Conservation (phyloP, 2,797 vertebrate species). For the Acipenser transmontanus region DNA sequence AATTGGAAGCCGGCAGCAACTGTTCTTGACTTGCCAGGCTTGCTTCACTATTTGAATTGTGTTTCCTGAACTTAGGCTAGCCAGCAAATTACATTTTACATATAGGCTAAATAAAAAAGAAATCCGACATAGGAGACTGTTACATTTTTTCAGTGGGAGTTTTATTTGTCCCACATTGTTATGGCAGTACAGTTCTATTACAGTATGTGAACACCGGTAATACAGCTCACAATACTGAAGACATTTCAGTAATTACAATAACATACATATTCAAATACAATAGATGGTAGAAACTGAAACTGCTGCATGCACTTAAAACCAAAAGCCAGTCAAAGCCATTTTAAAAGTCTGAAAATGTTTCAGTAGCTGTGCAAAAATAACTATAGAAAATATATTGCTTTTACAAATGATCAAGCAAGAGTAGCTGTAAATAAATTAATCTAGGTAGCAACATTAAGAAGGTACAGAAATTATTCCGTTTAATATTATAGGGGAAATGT, state of each 20-base stretch:
- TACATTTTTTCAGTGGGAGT: conserved; percentile 39
- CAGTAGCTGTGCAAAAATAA: conserved; percentile 99
- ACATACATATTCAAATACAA: conserved; percentile 63
- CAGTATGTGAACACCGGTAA: conserved; percentile 64
- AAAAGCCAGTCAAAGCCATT: conserved; percentile 49
- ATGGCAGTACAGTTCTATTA: conserved; percentile 59
- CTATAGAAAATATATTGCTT: conserved; percentile 87
- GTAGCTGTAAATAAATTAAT: conserved; percentile 91
- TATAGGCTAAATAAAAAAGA: background rate
- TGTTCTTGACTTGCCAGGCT: no score
- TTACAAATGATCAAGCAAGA: conserved; percentile 78
- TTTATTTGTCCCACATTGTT: conserved; percentile 59
- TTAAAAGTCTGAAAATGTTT: conserved; percentile 57
- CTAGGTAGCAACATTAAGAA: conserved; percentile 74
- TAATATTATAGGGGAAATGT: conserved; percentile 60
- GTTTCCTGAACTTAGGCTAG: no score
- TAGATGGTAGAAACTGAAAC: conserved; percentile 61
- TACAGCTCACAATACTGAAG: conserved; percentile 69
- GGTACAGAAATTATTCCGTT: conserved; percentile 57
- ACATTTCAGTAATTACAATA: conserved; percentile 61
- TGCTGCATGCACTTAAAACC: conserved; percentile 59
- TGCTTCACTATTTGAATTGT: no score
- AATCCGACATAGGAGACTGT: conserved; percentile 1
- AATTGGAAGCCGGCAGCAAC: no score
- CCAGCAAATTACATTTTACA: no score